phyloP scores from a whole-genome alignment of 2,888 invertebrate genomes.

The Protonemura montana region DNA sequence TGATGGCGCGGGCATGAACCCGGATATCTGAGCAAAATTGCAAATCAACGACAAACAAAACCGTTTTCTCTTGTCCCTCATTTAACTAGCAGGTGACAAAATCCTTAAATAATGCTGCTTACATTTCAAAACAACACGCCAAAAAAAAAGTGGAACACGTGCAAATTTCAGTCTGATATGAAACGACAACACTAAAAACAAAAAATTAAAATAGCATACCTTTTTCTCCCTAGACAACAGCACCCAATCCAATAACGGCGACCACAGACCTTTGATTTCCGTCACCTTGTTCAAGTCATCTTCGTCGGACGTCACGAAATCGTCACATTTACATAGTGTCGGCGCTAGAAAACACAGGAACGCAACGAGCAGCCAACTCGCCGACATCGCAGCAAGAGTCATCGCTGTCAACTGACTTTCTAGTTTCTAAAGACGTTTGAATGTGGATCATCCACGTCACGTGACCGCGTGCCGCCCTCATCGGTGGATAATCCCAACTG shows the following conservation, averaged over 20 bases:
- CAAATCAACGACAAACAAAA: neutral
- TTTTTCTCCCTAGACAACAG: conserved; percentile 42
- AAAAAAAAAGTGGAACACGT: too few relatives aligned
- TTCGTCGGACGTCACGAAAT: neutral
- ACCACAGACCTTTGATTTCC: conserved; percentile 41
- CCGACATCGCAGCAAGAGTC: neutral
- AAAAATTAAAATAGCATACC: conserved; percentile 24
- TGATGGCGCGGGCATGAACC: too few relatives aligned
- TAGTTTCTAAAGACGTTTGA: neutral
- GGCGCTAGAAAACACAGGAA: neutral
- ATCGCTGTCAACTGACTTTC: neutral
- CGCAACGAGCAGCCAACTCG: neutral
- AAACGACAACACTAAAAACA: neutral
- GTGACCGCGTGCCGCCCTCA: neutral
- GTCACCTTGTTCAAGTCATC: neutral
- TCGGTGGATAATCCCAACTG: neutral
- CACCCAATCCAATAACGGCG: conserved; percentile 46
- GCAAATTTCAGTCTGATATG: neutral
- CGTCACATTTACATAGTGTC: neutral
- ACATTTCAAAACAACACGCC: too few relatives aligned
- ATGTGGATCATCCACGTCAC: neutral
- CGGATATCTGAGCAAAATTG: neutral
- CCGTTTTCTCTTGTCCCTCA: neutral
- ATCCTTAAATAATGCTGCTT: too few relatives aligned
- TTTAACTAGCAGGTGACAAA: neutral